A percentile compares a stretch with the other conserved stretches of the same genome.
These are phyloP conservation scores for Gavia stellata DNA, from an alignment of 2,113 vertebrate genomes.

Conservation along the genomic window DNA sequence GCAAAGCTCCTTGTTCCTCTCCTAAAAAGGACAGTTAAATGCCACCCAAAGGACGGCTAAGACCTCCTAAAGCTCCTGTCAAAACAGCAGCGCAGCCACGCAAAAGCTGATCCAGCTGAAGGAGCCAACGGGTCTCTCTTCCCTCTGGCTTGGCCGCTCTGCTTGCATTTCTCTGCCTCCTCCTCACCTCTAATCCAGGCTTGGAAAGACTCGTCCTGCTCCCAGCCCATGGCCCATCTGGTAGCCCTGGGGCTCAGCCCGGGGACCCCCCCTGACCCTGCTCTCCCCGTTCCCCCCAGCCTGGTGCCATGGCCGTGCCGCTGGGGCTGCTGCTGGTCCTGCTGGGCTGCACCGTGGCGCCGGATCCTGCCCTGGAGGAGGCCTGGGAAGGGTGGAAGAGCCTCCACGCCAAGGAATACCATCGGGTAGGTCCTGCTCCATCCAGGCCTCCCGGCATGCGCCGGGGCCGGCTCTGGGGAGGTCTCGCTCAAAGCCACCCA, in stretches of 20 bases:
- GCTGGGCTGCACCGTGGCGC: accelerated
- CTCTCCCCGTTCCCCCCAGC: background rate
- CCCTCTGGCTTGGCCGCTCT: background rate
- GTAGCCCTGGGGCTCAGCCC: background rate
- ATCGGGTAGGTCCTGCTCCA: background rate
- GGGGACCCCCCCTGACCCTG: accelerated
- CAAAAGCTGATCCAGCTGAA: background rate
- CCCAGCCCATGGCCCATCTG: background rate
- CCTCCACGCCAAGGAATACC: background rate
- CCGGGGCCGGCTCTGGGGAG: accelerated
- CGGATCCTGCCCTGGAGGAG: background rate
- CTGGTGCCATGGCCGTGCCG: background rate
- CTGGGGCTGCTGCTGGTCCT: background rate
- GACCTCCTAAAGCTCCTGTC: background rate
- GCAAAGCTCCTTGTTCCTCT: background rate
- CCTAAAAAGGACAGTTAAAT: background rate
- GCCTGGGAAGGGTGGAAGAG: slow-evolving; percentile 54
- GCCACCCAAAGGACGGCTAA: background rate
- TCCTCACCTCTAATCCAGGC: background rate
- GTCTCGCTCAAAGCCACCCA: too few relatives aligned
- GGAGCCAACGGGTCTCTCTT: background rate
- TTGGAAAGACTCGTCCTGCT: background rate
- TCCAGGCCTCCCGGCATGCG: accelerated
- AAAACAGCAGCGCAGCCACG: accelerated
- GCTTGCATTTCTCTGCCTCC: background rate